Conservation (phyloP, 2,113 vertebrate species). For the Oceanites oceanicus region DNA sequence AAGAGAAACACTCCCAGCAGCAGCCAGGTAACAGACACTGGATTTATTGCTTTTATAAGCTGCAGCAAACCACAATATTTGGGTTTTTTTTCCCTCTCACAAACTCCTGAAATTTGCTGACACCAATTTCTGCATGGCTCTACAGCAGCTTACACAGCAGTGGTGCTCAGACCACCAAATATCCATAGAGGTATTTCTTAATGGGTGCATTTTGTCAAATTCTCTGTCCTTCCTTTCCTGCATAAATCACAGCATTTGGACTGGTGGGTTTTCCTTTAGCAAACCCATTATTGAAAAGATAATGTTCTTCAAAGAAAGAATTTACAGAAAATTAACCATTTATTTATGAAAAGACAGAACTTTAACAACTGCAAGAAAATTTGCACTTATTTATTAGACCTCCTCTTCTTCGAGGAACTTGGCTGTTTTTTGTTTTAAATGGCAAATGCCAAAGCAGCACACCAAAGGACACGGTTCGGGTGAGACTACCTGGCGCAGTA, state of each 20-base stretch:
- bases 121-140: background rate
- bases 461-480: background rate
- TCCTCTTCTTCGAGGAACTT: background rate
- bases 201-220: background rate
- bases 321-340: background rate
- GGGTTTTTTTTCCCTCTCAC: background rate
- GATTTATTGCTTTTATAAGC: background rate
- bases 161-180: background rate
- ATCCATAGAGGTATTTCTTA: background rate
- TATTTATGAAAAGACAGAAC: background rate
- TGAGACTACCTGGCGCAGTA: background rate
- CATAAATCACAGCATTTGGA: background rate
- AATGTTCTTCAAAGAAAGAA: background rate
- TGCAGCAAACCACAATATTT: background rate
- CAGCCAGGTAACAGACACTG: background rate
- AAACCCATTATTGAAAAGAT: background rate
- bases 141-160: background rate
- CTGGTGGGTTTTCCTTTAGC: background rate
- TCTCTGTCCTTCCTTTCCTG: background rate
- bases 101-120: slow-evolving; percentile 18
- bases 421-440: background rate
- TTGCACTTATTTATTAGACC: background rate
- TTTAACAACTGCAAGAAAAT: background rate
- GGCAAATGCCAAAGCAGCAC: background rate
- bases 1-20: background rate